Base-by-base conservation (phyloP, 2,888 invertebrate genomes). In the Ophioninae sp. region DNA sequence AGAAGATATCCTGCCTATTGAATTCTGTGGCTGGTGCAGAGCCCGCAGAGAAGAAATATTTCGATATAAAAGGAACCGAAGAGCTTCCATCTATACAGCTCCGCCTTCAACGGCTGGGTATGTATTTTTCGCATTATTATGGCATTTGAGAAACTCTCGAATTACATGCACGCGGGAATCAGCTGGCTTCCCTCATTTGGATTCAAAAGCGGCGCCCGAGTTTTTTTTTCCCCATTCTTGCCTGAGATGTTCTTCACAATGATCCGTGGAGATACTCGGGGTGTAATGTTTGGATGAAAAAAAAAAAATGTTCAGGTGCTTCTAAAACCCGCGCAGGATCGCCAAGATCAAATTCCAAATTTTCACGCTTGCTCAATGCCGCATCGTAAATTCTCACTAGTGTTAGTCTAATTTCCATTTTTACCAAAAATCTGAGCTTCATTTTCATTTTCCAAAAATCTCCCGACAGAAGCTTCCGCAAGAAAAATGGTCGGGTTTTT, bases 131-230 rank as follows among this genome's bases (percentile, higher is more conserved):
- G 37, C 62, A 37, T 76, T 76, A 84, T 81, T 72, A 75, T 61
- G 68, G 75, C 67, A 81, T 79, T 70, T 57, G 84, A 85, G 67
- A 88, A 88, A 85, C 37, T 89, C 89, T 89, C 88, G 79, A 87
- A 87, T 89, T 89, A 89, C 89, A 81, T 62, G 65, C 75, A 61
- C 56, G 70, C 79, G 78, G 65, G 57, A 57, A 76, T 75, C 61
- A 64, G n/a, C 39, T 68, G 50, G 65, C 39, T 81, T 70, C 65
- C 37, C 44, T 56, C 59, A 62, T 65, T 68, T 56, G 65, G 69
- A 78, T 65, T 41, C 78, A 78, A 75, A 85, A 80, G 79, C 69
- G 67, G 62, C 8, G 69, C 59, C 56, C 21, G 57, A 79, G 44
- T 82, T 73, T 85, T 70, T 74, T 67, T 79, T 39, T 44, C 62